Evolutionary conservation across 2,113 vertebrate species (phyloP), one percentile per base, ranked within the genome.

Genomic region (Cariama cristata): DNA sequence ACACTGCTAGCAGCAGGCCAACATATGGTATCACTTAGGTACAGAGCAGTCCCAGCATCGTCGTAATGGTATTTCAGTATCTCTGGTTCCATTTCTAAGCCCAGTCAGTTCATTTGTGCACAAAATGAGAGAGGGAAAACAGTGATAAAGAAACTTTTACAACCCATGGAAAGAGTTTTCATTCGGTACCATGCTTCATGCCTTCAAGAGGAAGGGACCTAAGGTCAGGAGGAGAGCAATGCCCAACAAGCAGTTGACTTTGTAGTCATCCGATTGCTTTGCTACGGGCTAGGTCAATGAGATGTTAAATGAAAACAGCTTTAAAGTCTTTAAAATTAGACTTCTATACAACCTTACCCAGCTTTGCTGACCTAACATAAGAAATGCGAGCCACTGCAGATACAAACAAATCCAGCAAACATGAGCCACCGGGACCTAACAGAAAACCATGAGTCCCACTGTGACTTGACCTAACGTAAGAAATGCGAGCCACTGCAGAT

Each of bases 21-120:
- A 72, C 92, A 96, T 95, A 67, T 97, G 94, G 92, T 86, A 92
- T 94, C 69, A 83, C 79, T 97, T 94, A 96, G 75, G 59, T 69
- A 66, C 27, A 58, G 50, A 50, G 56, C 56, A 79, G 58, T 66
- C 85, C 85, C 71, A 76, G 66, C 63, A 69, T 32, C 44, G 66
- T 11, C 17, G 1, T 66, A 88, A 72, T 49, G 62, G 38, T 92
- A 74, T 79, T 88, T 79, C 69, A 17, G 64, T 83, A 38, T 76
- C 80, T 95, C 85, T 96, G 85, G 6, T 86, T 92, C 58, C 26
- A 50, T 50, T 76, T 69, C 66, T 63, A 73, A 50, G 58, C 49
- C 71, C 2, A 85, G 73, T n/a, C 60, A 76, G 35, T 63, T 89
- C 21, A 30, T 71, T 79, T 90, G n/a, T 75, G 42, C 23, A 23